Conservation (phyloP, 2,888 invertebrate species). For the Acleris literana region DNA sequence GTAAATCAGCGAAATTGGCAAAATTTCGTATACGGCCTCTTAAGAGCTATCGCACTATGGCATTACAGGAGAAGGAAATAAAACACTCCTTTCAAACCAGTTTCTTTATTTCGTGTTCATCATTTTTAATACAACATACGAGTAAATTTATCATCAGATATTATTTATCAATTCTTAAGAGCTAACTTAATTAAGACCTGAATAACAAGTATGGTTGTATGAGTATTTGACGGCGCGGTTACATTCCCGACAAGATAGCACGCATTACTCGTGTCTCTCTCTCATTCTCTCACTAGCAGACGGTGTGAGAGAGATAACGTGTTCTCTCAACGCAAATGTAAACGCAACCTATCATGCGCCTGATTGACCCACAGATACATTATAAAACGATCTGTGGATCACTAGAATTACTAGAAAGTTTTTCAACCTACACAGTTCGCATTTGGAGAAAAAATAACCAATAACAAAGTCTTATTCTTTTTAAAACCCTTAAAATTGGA, state of each 20-base stretch:
- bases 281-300: slow-evolving; percentile 2
- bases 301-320: neutral
- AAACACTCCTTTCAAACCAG: slow-evolving; percentile 79
- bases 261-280: neutral
- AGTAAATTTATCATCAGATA: slow-evolving; percentile 84
- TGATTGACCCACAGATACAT: slow-evolving; percentile 42
- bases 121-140: slow-evolving; percentile 84
- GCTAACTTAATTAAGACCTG: slow-evolving; percentile 80
- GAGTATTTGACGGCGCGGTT: slow-evolving; percentile 47
- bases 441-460: slow-evolving; percentile 49
- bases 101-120: slow-evolving; percentile 83
- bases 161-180: slow-evolving; percentile 81
- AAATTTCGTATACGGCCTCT: too few species aligned
- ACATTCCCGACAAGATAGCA: slow-evolving; percentile 16
- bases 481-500: slow-evolving; percentile 56
- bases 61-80: slow-evolving; percentile 47
- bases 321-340: slow-evolving; percentile 18
- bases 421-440: slow-evolving; percentile 56
- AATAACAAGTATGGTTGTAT: slow-evolving; percentile 77
- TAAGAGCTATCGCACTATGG: too few species aligned
- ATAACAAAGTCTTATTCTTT: slow-evolving; percentile 52
- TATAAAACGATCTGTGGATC: slow-evolving; percentile 40
- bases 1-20: too few species aligned
- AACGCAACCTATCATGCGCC: slow-evolving; percentile 41
- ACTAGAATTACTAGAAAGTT: slow-evolving; percentile 45